Evolutionary conservation across 2,113 vertebrate species (phyloP).

Genomic region (Cyprinodon tularosa): DNA sequence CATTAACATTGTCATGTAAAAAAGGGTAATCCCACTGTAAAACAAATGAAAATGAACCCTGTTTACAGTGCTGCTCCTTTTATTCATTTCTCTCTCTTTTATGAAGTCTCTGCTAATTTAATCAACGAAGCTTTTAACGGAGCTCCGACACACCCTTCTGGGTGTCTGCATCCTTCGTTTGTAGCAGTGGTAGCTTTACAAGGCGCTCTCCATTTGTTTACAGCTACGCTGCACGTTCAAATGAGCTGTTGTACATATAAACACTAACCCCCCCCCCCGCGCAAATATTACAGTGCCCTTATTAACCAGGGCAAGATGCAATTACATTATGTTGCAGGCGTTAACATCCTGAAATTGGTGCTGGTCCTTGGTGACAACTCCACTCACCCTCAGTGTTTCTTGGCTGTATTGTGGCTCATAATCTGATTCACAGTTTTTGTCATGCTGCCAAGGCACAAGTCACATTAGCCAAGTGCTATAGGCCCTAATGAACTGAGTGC

Average conservation of each 20-base stretch:
- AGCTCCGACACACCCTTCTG: slow-evolving; percentile 18
- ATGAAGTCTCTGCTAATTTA: slow-evolving; percentile 63
- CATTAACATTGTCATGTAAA: slow-evolving; percentile 74
- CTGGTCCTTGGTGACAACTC: slow-evolving; percentile 54
- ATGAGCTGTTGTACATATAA: slow-evolving; percentile 65
- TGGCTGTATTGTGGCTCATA: slow-evolving; percentile 65
- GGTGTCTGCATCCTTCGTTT: slow-evolving; percentile 25
- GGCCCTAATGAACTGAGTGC: slow-evolving; percentile 73
- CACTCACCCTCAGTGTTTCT: slow-evolving; percentile 60
- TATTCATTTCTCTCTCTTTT: slow-evolving; percentile 45
- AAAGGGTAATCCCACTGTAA: slow-evolving; percentile 59
- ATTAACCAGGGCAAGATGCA: slow-evolving; percentile 60
- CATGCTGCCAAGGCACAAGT: slow-evolving; percentile 70
- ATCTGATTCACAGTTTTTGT: slow-evolving; percentile 77
- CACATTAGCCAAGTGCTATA: slow-evolving; percentile 60
- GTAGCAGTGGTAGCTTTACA: slow-evolving; percentile 42
- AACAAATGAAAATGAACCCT: slow-evolving; percentile 60
- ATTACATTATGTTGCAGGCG: slow-evolving; percentile 65
- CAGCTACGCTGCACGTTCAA: slow-evolving; percentile 48
- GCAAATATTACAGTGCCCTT: slow-evolving; percentile 71
- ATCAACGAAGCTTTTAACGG: slow-evolving; percentile 52
- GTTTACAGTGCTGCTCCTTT: slow-evolving; percentile 51
- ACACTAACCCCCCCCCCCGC: slow-evolving; percentile 46
- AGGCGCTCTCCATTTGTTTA: slow-evolving; percentile 60
- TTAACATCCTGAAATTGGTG: slow-evolving; percentile 50